A percentile compares a stretch with the other conserved stretches of the same genome.
phyloP scores from a whole-genome alignment of 2,113 vertebrate species.

The Hydrochoerus hydrochaeris region DNA sequence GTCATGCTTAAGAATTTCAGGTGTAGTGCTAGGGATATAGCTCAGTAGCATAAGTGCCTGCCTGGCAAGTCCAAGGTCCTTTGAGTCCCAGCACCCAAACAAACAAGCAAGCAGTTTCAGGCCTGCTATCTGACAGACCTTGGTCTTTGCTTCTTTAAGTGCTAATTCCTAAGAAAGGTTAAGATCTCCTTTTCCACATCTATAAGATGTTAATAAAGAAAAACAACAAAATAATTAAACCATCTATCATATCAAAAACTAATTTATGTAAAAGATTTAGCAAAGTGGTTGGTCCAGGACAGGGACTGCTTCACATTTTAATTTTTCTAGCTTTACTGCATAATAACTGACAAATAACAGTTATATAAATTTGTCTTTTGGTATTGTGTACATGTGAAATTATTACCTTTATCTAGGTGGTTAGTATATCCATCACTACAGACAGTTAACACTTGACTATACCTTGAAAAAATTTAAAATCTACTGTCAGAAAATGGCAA shows the following conservation, averaged over 20 bases:
- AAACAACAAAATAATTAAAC: not conserved
- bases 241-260: not conserved
- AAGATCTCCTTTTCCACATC: not conserved
- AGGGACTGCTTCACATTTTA: not conserved
- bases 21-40: too few relatives aligned
- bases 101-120: not conserved
- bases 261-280: not conserved
- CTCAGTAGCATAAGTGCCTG: too few relatives aligned
- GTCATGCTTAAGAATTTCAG: not conserved
- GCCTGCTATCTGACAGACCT: not conserved
- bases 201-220: not conserved
- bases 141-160: not conserved
- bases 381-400: not conserved
- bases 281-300: not conserved
- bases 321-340: not conserved
- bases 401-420: not conserved
- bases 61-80: too few relatives aligned
- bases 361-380: not conserved
- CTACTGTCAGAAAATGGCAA: not conserved
- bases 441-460: not conserved
- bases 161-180: not conserved
- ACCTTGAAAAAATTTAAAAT: not conserved
- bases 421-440: not conserved
- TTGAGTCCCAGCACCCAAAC: too few relatives aligned
- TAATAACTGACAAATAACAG: not conserved